Evolutionary conservation across 2,113 vertebrate genomes (phyloP), one percentile per base, ranked within the genome.

Genomic region (Callorhinus ursinus): DNA sequence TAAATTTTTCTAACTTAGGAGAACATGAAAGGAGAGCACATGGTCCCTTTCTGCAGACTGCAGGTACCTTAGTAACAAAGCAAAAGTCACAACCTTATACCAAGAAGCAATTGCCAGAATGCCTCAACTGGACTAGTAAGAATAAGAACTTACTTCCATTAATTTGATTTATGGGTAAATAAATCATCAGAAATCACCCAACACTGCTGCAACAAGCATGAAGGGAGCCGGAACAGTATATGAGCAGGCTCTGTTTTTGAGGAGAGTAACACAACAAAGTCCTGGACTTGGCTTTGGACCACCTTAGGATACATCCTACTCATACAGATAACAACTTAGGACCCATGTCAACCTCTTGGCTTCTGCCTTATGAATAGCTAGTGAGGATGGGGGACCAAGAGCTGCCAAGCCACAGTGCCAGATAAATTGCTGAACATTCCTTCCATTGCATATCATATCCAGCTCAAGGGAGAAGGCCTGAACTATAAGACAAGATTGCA

Each of bases 1-100:
- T 72, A 80, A 86, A 67, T 14, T 83, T 61, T 91, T 74, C 89
- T 92, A 82, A 83, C 93, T 74, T 72, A 94, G n/a, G 26, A 28
- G 16, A 69, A 61, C 10, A 10, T 18, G 8, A 63, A 71, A 59
- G 22, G 36, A 86, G 39, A 87, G n/a, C 12, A 28, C 18, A 12
- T 0, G 4, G 28, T 22, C 8, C 59, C 46, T 84, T 15, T 1
- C 1, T 53, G 11, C 36, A n/a, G 85, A 71, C 0, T 74, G 18
- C 28, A 79, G 39, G 11, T 42, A 39, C 10, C 9, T 4, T 39
- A 93, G n/a, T 8, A 72, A 92, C 76, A 82, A 92, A 90, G 42
- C 49, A 71, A 89, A 96, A 81, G 42, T 21, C 57, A 79, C 90
- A 77, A 61, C 9, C 12, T 33, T 83, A 22, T 8, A 31, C 4